Percentiles rank a stretch among this genome's conserved stretches.
Evolutionary conservation across 2,113 vertebrate genomes (phyloP).

Genomic region (Equus quagga): DNA sequence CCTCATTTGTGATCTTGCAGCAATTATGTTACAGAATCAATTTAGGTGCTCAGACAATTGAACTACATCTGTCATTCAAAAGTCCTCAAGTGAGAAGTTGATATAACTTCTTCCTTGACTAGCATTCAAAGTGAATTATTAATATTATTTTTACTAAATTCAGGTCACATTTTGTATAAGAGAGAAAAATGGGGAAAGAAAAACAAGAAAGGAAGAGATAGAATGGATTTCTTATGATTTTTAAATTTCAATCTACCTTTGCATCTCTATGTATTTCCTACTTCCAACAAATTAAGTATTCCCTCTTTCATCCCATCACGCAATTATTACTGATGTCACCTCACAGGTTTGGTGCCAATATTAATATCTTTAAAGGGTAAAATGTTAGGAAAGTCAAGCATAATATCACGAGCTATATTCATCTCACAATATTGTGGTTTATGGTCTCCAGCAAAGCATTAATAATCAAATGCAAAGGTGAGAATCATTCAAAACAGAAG

Average conservation of each 20-base stretch:
- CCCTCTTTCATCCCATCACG: not conserved
- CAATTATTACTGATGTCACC: not conserved
- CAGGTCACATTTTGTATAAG: not conserved
- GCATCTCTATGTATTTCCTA: not conserved
- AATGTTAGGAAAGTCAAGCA: not conserved
- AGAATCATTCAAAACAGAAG: not conserved
- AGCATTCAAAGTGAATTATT: constrained; percentile 47
- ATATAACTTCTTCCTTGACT: not conserved
- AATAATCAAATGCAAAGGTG: not conserved
- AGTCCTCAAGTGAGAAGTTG: constrained; percentile 19
- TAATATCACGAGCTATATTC: not conserved
- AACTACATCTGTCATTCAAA: constrained; percentile 51
- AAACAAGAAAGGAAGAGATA: not conserved
- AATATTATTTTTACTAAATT: constrained; percentile 12
- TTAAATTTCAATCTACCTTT: not conserved
- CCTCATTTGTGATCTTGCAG: not conserved
- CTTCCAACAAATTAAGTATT: not conserved
- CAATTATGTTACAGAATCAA: constrained; percentile 56
- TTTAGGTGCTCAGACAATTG: not conserved
- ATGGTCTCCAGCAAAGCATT: not conserved
- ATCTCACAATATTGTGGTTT: not conserved
- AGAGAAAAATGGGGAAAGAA: not conserved
- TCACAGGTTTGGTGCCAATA: not conserved
- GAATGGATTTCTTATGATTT: not conserved
- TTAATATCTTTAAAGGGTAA: not conserved